Conservation (phyloP, 2,797 vertebrate species). For the Chaunax sp. region DNA sequence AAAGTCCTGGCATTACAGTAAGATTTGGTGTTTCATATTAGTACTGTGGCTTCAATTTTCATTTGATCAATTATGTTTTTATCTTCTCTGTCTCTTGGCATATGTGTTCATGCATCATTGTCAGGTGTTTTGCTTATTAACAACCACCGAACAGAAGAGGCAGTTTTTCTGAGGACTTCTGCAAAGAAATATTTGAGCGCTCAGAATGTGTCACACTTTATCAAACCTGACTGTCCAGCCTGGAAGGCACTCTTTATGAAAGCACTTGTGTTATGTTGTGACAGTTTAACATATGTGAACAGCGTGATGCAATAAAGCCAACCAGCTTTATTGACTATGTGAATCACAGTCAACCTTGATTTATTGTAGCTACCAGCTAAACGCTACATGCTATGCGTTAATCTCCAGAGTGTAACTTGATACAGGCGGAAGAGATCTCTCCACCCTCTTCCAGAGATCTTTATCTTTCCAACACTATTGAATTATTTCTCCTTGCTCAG, state of each 20-base stretch:
- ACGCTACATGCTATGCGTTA: constrained; percentile 77
- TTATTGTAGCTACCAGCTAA: constrained; percentile 72
- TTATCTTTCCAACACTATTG: constrained; percentile 92
- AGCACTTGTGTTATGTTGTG: constrained; percentile 55
- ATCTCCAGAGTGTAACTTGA: constrained; percentile 87
- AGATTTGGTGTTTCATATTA: no score
- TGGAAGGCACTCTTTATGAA: constrained; percentile 43
- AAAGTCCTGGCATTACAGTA: no score
- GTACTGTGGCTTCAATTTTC: no score
- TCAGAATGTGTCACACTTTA: constrained; percentile 40
- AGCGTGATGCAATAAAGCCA: constrained; percentile 68
- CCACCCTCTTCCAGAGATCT: constrained; percentile 85
- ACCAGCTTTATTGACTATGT: constrained; percentile 74
- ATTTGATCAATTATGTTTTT: not conserved
- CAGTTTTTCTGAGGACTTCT: not conserved
- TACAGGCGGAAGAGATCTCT: constrained; percentile 87
- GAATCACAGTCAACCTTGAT: constrained; percentile 70
- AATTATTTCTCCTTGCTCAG: constrained; percentile 94
- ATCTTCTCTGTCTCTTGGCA: not conserved
- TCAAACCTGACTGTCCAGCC: constrained; percentile 24
- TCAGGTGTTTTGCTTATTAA: not conserved
- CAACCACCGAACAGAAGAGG: constrained; percentile 1
- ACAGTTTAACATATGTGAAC: constrained; percentile 62
- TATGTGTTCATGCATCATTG: not conserved
- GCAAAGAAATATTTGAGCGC: not conserved